A percentile compares a stretch with the other conserved stretches of the same genome.
These are phyloP conservation scores for Coranthus polyacanthus DNA, from an alignment of 2,797 vertebrate species.

Conservation along the genomic window DNA sequence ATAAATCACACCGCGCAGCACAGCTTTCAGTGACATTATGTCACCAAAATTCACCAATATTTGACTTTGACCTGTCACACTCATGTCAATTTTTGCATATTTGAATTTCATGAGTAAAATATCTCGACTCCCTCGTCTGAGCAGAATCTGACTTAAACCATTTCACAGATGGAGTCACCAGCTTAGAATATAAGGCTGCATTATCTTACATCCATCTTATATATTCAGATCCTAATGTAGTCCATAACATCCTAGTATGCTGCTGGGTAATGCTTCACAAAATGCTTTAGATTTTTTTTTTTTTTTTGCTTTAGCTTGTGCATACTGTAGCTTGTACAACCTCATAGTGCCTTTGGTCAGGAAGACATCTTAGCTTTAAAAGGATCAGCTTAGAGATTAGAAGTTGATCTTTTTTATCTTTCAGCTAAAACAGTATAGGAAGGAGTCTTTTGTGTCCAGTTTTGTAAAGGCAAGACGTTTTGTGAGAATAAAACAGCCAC, in stretches of 20 bases:
- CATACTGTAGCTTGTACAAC: not conserved
- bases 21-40: too few species aligned
- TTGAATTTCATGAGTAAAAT: too few species aligned
- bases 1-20: too few species aligned
- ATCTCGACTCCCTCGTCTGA: too few species aligned
- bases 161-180: too few species aligned
- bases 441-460: not conserved
- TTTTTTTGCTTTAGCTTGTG: not conserved
- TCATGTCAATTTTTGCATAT: too few species aligned
- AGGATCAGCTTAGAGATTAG: constrained; percentile 2
- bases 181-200: not conserved
- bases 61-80: too few species aligned
- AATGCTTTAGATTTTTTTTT: constrained; percentile 1
- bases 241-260: constrained; percentile 1
- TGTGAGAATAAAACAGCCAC: not conserved
- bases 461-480: not conserved
- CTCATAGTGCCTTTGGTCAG: constrained; percentile 7
- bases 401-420: constrained; percentile 6
- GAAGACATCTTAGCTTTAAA: not conserved
- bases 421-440: constrained; percentile 1
- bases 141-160: too few species aligned
- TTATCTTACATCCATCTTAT: not conserved
- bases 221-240: not conserved
- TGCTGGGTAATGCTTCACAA: constrained; percentile 4
- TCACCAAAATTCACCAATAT: too few species aligned